Evolutionary conservation across 1,140 invertebrate species (phyloP).

Genomic region (Armadillidium nasatum): DNA sequence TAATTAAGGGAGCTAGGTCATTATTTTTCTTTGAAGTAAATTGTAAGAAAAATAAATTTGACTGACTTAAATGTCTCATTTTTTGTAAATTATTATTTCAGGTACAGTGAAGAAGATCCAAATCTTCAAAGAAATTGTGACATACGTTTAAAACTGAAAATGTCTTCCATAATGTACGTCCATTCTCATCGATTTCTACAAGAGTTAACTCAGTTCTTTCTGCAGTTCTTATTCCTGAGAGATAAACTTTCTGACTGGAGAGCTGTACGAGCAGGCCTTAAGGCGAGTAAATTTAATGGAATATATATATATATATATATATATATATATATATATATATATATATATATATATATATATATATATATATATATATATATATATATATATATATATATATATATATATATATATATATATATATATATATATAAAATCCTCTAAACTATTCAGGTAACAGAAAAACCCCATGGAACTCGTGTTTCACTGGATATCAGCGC

Average conservation of each 20-base stretch:
- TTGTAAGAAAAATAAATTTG: no score
- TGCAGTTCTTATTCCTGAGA: constrained; percentile 78
- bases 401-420: no score
- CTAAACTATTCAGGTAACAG: constrained; percentile 17
- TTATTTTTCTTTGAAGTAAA: no score
- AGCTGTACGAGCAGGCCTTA: constrained; percentile 36
- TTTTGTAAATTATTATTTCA: no score
- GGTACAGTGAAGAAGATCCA: constrained; percentile 53
- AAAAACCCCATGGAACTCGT: constrained; percentile 50
- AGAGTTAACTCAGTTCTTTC: constrained; percentile 77
- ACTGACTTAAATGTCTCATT: no score
- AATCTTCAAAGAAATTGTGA: constrained; percentile 61
- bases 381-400: no score
- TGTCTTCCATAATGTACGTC: constrained; percentile 84
- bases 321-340: constrained; percentile 3
- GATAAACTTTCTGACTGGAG: constrained; percentile 53
- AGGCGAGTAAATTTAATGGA: constrained; percentile 13
- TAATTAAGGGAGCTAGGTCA: no score
- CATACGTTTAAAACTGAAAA: constrained; percentile 69
- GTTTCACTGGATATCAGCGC: constrained; percentile 66
- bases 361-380: no score
- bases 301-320: background rate
- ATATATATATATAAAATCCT: no score
- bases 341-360: no score
- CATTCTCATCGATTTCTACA: constrained; percentile 90